phyloP scores from a whole-genome alignment of 2,113 vertebrate species.

The Indicator maculatus region DNA sequence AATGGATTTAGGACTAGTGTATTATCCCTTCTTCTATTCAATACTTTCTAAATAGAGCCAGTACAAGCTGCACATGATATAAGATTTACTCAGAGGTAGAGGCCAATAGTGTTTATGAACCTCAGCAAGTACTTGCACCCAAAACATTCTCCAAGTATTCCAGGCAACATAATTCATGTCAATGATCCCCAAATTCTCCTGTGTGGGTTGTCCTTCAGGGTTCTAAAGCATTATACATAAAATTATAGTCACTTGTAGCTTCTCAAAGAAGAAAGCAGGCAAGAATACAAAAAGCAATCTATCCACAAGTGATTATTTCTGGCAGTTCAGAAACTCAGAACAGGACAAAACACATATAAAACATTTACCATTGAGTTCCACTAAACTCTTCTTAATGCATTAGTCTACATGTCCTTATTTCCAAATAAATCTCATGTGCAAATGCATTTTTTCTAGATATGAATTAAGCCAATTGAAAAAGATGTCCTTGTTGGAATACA shows the following conservation, averaged over 20 bases:
- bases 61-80: background rate
- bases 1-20: conserved; percentile 47
- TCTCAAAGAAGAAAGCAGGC: background rate
- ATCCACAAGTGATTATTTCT: background rate
- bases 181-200: background rate
- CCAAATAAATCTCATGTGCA: background rate
- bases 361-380: background rate
- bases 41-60: background rate
- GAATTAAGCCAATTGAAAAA: background rate
- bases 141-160: background rate
- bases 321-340: background rate
- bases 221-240: background rate
- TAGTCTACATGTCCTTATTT: background rate
- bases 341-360: background rate
- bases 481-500: background rate
- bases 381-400: background rate
- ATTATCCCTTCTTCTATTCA: conserved; percentile 13
- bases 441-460: background rate
- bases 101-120: background rate
- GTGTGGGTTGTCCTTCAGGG: background rate
- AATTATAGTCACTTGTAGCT: background rate
- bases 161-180: background rate
- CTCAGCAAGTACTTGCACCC: background rate
- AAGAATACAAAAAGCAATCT: background rate
- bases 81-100: background rate